Evolutionary conservation across 2,888 invertebrate genomes (phyloP).

Genomic region (Elaeidobius kamerunicus): DNA sequence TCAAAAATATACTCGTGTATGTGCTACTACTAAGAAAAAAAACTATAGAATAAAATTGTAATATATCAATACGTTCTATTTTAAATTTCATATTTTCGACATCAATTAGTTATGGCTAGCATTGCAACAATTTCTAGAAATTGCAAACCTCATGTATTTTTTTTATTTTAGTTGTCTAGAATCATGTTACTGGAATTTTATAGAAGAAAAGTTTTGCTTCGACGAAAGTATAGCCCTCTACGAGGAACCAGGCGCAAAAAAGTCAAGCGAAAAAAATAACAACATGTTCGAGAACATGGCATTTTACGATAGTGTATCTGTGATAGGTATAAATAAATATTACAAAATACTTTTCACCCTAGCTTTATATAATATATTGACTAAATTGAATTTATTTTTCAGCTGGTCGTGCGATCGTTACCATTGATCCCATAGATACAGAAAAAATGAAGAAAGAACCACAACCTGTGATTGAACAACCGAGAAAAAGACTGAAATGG

Average conservation of each 20-base stretch:
- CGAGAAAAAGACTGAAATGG: slow-evolving; percentile 39
- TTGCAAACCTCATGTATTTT: not conserved
- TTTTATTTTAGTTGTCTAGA: slow-evolving; percentile 60
- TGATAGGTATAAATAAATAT: slow-evolving; percentile 38
- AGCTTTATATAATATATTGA: not conserved
- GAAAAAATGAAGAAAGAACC: slow-evolving; percentile 27
- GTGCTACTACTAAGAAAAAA: too few species aligned
- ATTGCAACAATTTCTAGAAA: not conserved
- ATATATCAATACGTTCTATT: too few species aligned
- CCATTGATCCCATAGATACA: slow-evolving; percentile 46
- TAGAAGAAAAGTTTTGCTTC: slow-evolving; percentile 70
- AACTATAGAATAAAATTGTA: too few species aligned
- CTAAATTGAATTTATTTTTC: slow-evolving; percentile 1
- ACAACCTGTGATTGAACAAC: slow-evolving; percentile 36
- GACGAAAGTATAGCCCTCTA: slow-evolving; percentile 67
- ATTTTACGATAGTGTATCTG: slow-evolving; percentile 49
- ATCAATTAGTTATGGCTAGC: not conserved
- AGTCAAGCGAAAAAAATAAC: slow-evolving; percentile 43
- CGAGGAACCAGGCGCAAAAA: slow-evolving; percentile 46
- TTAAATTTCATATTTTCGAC: too few species aligned
- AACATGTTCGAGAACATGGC: slow-evolving; percentile 48
- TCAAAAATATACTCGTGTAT: not conserved
- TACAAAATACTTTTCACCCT: not conserved
- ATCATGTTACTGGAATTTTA: slow-evolving; percentile 69
- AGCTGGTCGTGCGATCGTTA: slow-evolving; percentile 46